These are phyloP conservation scores for Anguilla obscura DNA, from an alignment of 2,797 vertebrate genomes.

Conservation along the genomic window DNA sequence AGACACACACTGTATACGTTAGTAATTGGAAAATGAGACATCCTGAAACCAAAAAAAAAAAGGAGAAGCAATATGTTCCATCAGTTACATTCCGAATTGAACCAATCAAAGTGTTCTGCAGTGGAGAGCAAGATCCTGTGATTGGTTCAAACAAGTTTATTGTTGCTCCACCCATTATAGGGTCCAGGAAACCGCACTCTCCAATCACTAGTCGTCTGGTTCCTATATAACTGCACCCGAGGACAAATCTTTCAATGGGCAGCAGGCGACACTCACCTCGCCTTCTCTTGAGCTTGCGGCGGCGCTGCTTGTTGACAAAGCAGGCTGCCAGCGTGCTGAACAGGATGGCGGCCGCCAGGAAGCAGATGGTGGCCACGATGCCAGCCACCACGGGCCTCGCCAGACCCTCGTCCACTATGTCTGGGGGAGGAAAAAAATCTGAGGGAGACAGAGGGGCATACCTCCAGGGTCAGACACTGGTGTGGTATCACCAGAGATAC, in stretches of 20 bases:
- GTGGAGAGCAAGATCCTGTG: neutral
- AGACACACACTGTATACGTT: neutral
- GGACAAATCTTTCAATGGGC: neutral
- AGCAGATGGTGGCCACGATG: slow-evolving; percentile 97
- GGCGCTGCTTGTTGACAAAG: slow-evolving; percentile 97
- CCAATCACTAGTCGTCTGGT: neutral
- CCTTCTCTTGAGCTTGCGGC: slow-evolving; percentile 92
- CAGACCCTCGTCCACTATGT: slow-evolving; percentile 90
- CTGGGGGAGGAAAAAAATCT: slow-evolving; percentile 95
- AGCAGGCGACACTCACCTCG: slow-evolving; percentile 77
- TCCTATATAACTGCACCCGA: neutral
- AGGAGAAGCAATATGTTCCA: neutral
- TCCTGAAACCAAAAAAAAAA: neutral
- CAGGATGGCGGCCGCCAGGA: slow-evolving; percentile 92
- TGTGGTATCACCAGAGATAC: neutral
- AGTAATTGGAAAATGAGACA: neutral
- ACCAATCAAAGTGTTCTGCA: neutral
- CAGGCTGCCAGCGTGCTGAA: slow-evolving; percentile 97
- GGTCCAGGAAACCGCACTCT: neutral
- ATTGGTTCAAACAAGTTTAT: neutral
- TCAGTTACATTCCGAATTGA: neutral
- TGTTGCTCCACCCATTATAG: neutral
- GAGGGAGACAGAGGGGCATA: slow-evolving; percentile 36
- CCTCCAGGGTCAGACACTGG: neutral
- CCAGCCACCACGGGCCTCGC: slow-evolving; percentile 94